These are phyloP conservation scores for Misgurnus mizolepis DNA, from an alignment of 2,113 vertebrate species.

Conservation along the genomic window DNA sequence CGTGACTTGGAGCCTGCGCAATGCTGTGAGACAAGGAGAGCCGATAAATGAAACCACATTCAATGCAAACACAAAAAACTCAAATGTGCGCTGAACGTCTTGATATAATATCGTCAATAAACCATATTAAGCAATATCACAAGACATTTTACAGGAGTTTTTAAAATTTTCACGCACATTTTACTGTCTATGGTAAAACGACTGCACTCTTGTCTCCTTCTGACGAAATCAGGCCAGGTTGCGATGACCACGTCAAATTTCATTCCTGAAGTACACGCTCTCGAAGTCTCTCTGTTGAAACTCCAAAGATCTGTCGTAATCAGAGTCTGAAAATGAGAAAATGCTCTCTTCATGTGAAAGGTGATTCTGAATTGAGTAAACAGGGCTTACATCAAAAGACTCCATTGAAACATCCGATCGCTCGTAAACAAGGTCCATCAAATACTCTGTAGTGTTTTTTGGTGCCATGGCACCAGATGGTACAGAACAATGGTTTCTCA, in stretches of 20 bases:
- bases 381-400: background rate
- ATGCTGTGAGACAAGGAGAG: slow-evolving; percentile 76
- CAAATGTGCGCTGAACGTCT: background rate
- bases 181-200: slow-evolving; percentile 32
- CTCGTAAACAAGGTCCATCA: slow-evolving; percentile 71
- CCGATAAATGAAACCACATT: slow-evolving; percentile 70
- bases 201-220: background rate
- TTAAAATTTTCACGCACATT: slow-evolving; percentile 62
- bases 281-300: slow-evolving; percentile 76
- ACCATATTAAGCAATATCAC: background rate
- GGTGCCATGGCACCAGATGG: slow-evolving; percentile 50
- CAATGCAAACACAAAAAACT: slow-evolving; percentile 26
- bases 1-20: slow-evolving; percentile 64
- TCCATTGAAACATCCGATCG: background rate
- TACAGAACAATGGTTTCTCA: background rate
- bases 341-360: slow-evolving; percentile 5
- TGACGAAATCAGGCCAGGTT: slow-evolving; percentile 35
- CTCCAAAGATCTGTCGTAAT: slow-evolving; percentile 57
- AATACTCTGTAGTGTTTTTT: slow-evolving; percentile 74
- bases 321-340: slow-evolving; percentile 38
- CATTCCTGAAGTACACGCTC: slow-evolving; percentile 46
- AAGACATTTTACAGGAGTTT: background rate
- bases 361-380: background rate
- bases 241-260: slow-evolving; percentile 5
- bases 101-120: background rate